These are phyloP conservation scores for Cepaea hortensis DNA, from an alignment of 2,888 invertebrate genomes.

Conservation along the genomic window DNA sequence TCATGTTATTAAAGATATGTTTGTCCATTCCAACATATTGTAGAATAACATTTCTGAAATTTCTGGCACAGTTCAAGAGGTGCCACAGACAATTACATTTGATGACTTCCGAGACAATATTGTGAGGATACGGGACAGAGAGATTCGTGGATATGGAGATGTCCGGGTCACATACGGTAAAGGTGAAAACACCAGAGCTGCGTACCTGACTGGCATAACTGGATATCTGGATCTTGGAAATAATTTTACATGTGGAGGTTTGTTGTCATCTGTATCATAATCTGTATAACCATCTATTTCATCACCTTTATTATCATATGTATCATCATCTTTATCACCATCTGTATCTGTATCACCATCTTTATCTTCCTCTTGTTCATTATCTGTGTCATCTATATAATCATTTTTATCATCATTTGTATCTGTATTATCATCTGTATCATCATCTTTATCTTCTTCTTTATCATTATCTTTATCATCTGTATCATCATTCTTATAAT, in stretches of 20 bases:
- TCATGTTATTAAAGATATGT: no score
- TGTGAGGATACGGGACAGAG: slow-evolving; percentile 56
- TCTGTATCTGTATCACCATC: no score
- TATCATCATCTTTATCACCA: not conserved
- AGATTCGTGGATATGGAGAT: slow-evolving; percentile 59
- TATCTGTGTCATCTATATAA: not conserved
- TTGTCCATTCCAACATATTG: not conserved
- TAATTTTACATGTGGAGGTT: slow-evolving; percentile 70
- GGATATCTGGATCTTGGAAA: slow-evolving; percentile 72
- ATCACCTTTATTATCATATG: not conserved
- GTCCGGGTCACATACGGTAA: slow-evolving; percentile 54
- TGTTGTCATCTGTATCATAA: slow-evolving; percentile 50
- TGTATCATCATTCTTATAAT: no score
- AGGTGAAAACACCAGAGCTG: slow-evolving; percentile 52
- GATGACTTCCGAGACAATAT: slow-evolving; percentile 48
- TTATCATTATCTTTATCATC: no score
- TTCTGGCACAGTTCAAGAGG: slow-evolving; percentile 48
- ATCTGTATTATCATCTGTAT: no score
- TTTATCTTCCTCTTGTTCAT: no score
- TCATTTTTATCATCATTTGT: no score
- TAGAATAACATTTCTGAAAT: not conserved
- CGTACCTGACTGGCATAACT: slow-evolving; percentile 64
- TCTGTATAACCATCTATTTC: not conserved
- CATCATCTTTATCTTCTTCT: no score
- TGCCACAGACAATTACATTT: slow-evolving; percentile 47